Conservation (phyloP, 2,888 invertebrate species). For the Itoplectis maculator region DNA sequence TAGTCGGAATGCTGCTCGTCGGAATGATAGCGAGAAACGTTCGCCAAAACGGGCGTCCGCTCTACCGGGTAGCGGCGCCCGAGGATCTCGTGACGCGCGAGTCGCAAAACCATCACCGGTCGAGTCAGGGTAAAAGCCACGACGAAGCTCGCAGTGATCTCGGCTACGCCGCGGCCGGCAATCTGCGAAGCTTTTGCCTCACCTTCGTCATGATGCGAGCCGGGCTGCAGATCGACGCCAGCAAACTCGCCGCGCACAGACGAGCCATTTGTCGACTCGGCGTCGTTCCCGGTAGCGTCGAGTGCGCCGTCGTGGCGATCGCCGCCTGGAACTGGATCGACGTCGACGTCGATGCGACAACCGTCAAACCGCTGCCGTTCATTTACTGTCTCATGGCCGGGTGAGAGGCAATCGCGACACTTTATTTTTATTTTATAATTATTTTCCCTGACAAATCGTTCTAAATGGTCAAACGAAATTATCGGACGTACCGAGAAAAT, state of each 20-base stretch:
- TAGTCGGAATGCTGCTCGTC: constrained; percentile 87
- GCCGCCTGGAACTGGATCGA: constrained; percentile 62
- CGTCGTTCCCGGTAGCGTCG: constrained; percentile 60
- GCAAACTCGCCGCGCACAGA: constrained; percentile 57
- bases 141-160: constrained; percentile 33
- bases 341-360: constrained; percentile 42
- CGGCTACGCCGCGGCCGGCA: constrained; percentile 38
- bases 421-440: no score
- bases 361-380: constrained; percentile 50
- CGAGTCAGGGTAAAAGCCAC: background rate
- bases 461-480: constrained; percentile 5
- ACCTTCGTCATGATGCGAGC: constrained; percentile 65
- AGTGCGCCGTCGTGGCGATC: constrained; percentile 54
- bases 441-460: background rate
- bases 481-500: background rate
- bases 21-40: constrained; percentile 83
- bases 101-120: background rate
- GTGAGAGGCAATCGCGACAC: constrained; percentile 23
- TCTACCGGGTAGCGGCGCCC: constrained; percentile 53
- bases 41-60: constrained; percentile 46
- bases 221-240: constrained; percentile 64
- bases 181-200: constrained; percentile 61
- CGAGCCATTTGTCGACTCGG: constrained; percentile 58
- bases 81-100: constrained; percentile 19
- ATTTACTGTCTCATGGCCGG: constrained; percentile 57